phyloP scores from a whole-genome alignment of 2,797 vertebrate genomes.

The Coendou prehensilis region DNA sequence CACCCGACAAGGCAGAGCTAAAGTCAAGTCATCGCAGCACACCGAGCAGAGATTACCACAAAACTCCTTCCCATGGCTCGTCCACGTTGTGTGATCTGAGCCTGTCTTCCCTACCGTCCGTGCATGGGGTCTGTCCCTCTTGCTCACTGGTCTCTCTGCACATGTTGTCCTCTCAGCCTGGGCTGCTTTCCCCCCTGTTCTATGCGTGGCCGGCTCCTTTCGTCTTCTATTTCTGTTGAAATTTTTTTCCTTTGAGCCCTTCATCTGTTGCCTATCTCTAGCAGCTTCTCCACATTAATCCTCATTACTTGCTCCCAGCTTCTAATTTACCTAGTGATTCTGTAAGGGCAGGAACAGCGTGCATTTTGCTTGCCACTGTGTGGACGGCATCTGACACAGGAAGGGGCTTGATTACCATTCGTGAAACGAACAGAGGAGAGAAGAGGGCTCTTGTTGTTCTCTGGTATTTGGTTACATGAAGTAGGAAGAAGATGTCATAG shows the following conservation, averaged over 20 bases:
- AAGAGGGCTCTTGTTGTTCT: neutral
- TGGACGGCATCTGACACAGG: neutral
- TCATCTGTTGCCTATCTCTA: neutral
- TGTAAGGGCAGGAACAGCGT: neutral
- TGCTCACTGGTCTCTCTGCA: neutral
- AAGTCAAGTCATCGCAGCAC: neutral
- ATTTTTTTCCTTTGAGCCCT: neutral
- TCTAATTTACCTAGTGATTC: neutral
- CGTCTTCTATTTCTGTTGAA: neutral
- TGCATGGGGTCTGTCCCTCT: too few species aligned
- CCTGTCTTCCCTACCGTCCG: too few species aligned
- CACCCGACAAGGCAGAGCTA: neutral
- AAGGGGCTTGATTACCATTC: neutral
- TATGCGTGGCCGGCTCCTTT: rapidly evolving
- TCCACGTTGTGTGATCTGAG: neutral
- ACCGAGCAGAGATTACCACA: too few species aligned
- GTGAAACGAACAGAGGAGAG: neutral
- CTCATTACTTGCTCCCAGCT: neutral
- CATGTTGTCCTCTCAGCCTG: rapidly evolving
- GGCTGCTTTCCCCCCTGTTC: rapidly evolving
- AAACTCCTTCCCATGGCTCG: neutral
- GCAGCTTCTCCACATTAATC: neutral
- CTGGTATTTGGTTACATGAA: neutral
- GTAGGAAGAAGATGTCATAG: neutral
- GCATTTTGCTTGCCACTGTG: neutral